Percentiles rank a stretch among this genome's conserved stretches.
phyloP scores from a whole-genome alignment of 1,140 invertebrate genomes.

The Triops cancriformis region DNA sequence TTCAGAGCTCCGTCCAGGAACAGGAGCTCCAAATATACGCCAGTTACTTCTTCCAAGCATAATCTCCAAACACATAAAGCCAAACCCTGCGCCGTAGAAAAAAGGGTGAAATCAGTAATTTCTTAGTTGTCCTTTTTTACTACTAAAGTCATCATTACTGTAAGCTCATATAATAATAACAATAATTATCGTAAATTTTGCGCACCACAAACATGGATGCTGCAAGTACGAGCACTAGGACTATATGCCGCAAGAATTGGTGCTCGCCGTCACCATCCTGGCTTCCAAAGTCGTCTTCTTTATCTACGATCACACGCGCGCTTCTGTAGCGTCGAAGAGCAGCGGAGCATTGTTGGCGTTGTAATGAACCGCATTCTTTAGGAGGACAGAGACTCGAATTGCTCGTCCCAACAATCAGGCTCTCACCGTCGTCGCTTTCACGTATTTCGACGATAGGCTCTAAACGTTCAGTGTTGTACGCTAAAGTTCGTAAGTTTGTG shows the following conservation, averaged over 20 bases:
- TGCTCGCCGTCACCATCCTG: slow-evolving; percentile 43
- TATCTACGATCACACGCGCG: slow-evolving; percentile 46
- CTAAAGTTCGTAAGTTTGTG: not conserved
- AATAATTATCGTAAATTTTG: slow-evolving; percentile 24
- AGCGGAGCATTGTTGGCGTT: slow-evolving; percentile 45
- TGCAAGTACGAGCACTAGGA: slow-evolving; percentile 68
- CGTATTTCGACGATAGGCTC: not conserved
- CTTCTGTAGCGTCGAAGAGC: slow-evolving; percentile 47
- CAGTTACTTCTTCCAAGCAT: slow-evolving; percentile 72
- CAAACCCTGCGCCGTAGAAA: slow-evolving; percentile 54
- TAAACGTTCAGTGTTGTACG: not conserved
- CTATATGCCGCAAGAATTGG: slow-evolving; percentile 70
- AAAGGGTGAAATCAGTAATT: no score
- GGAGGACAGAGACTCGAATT: slow-evolving; percentile 16
- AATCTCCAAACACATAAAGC: slow-evolving; percentile 77
- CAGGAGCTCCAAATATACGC: slow-evolving; percentile 81
- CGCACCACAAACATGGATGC: slow-evolving; percentile 83
- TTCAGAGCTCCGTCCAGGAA: slow-evolving; percentile 82
- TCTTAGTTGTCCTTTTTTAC: no score
- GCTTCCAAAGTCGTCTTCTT: slow-evolving; percentile 41
- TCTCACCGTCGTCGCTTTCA: not conserved
- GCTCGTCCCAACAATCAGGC: not conserved
- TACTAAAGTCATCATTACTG: not conserved
- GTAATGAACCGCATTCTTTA: slow-evolving; percentile 31
- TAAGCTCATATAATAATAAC: slow-evolving; percentile 18